Conservation (phyloP, 2,888 invertebrate species). For the Melolontha melolontha region DNA sequence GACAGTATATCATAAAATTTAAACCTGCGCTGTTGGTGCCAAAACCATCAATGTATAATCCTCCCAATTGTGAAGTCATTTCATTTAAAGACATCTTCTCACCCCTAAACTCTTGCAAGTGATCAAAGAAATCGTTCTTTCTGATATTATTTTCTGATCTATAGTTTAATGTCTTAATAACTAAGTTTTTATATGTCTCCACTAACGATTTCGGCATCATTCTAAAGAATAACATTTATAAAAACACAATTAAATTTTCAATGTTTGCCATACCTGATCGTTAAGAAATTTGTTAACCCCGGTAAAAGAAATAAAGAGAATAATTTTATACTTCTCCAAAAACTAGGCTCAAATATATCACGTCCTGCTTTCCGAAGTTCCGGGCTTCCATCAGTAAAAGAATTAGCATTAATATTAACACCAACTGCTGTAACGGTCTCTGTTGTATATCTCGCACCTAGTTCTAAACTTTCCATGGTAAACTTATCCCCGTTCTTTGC, state of each 20-base stretch:
- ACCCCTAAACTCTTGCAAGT: slow-evolving; percentile 58
- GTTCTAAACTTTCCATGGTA: slow-evolving; percentile 33
- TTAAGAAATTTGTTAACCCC: slow-evolving; percentile 17
- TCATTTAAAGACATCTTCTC: slow-evolving; percentile 52
- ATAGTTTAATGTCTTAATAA: slow-evolving; percentile 59
- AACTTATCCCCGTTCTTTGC: slow-evolving; percentile 17
- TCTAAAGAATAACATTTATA: neutral
- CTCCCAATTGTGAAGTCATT: slow-evolving; percentile 59
- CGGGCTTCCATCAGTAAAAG: slow-evolving; percentile 27
- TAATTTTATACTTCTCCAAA: slow-evolving; percentile 16
- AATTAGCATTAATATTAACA: slow-evolving; percentile 27
- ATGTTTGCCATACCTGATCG: neutral
- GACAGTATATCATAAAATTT: slow-evolving; percentile 60
- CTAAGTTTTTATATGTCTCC: slow-evolving; percentile 47
- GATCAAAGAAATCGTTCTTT: slow-evolving; percentile 63
- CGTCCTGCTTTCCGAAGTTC: slow-evolving; percentile 33
- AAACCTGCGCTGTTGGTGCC: slow-evolving; percentile 65
- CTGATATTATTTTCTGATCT: slow-evolving; percentile 59
- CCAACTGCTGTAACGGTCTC: slow-evolving; percentile 35
- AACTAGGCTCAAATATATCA: slow-evolving; percentile 31
- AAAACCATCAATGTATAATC: slow-evolving; percentile 65
- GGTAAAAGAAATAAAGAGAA: slow-evolving; percentile 33
- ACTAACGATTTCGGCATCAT: slow-evolving; percentile 31
- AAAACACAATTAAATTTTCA: neutral
- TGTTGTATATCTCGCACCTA: slow-evolving; percentile 40